Evolutionary conservation across 2,888 invertebrate genomes (phyloP).

Genomic region (Pheosia tremula): DNA sequence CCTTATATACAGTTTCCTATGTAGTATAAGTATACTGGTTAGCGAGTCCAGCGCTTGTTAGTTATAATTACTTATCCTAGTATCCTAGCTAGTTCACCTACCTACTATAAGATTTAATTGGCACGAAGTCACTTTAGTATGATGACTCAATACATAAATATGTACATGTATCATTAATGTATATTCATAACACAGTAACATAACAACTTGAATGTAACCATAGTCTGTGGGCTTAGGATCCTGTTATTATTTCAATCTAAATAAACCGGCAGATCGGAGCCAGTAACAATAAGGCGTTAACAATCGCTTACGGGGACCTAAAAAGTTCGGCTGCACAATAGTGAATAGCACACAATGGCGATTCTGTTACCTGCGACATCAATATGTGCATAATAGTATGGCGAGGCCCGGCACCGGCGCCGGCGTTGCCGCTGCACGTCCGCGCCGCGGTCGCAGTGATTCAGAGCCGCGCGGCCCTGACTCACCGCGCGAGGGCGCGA

Average conservation of each 20-base stretch:
- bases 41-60: too few species aligned
- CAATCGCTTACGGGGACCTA: conserved; percentile 73
- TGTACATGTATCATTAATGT: conserved; percentile 13
- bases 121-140: conserved; percentile 17
- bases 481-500: conserved; percentile 29
- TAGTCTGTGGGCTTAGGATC: conserved; percentile 49
- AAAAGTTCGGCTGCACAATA: conserved; percentile 79
- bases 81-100: neutral
- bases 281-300: conserved; percentile 74
- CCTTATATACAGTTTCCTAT: too few species aligned
- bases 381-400: conserved; percentile 79
- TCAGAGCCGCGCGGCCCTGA: conserved; percentile 48
- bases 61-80: neutral
- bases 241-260: conserved; percentile 68
- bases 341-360: conserved; percentile 78
- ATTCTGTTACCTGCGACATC: conserved; percentile 79
- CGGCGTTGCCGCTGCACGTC: conserved; percentile 16
- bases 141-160: conserved; percentile 34
- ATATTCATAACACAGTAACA: conserved; percentile 20
- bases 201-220: conserved; percentile 36
- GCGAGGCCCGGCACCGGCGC: conserved; percentile 34
- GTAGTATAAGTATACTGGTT: too few species aligned
- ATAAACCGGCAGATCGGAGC: conserved; percentile 61
- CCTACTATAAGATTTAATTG: conserved; percentile 29
- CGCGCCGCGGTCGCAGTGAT: conserved; percentile 53